Conservation (phyloP, 2,888 invertebrate genomes). For the Pocota personata region DNA sequence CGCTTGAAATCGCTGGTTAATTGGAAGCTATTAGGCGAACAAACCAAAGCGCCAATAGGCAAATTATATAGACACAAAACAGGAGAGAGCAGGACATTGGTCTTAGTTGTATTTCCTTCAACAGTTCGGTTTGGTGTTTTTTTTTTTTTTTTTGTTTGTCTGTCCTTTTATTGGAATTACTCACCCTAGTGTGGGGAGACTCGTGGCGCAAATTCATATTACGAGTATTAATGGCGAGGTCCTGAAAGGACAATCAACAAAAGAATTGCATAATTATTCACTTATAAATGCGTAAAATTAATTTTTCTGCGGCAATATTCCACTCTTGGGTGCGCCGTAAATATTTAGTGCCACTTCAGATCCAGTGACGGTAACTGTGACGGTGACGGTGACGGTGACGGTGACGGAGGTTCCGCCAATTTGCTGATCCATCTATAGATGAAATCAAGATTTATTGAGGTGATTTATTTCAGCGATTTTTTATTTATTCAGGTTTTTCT, state of each 20-base stretch:
- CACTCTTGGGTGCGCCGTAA: not conserved
- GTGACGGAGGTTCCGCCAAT: slow-evolving; percentile 61
- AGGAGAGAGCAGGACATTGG: slow-evolving; percentile 35
- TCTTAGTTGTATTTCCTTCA: not conserved
- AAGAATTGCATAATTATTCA: slow-evolving; percentile 65
- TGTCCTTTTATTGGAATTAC: not conserved
- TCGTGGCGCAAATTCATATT: not conserved
- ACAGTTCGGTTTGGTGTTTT: not conserved
- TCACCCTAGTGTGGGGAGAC: not conserved
- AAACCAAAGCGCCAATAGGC: slow-evolving; percentile 57
- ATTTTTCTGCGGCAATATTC: slow-evolving; percentile 34
- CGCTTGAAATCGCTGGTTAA: slow-evolving; percentile 57
- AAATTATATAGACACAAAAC: slow-evolving; percentile 31
- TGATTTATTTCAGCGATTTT: slow-evolving; percentile 67
- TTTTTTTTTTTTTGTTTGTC: not conserved
- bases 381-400: no score
- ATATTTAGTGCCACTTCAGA: slow-evolving; percentile 1
- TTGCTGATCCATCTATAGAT: slow-evolving; percentile 53
- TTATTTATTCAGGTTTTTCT: slow-evolving; percentile 27
- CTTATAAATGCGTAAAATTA: slow-evolving; percentile 67
- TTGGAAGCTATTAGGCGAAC: slow-evolving; percentile 64
- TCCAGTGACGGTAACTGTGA: slow-evolving; percentile 22
- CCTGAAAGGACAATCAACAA: slow-evolving; percentile 50
- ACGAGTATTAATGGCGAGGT: slow-evolving; percentile 19
- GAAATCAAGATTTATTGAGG: slow-evolving; percentile 71